These are phyloP conservation scores for Cactoblastis cactorum DNA, from an alignment of 2,888 invertebrate genomes.

Conservation along the genomic window DNA sequence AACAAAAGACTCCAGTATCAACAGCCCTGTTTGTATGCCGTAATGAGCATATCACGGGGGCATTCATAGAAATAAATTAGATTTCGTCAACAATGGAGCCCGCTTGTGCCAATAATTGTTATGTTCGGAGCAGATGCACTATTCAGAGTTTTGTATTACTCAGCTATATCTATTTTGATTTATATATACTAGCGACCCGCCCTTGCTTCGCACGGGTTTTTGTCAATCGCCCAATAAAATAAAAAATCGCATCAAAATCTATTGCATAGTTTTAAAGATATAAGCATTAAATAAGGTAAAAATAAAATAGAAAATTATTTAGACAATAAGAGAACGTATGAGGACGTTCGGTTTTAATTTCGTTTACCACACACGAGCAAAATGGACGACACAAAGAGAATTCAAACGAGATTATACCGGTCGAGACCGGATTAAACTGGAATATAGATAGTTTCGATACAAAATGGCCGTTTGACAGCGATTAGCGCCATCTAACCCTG, in stretches of 20 bases:
- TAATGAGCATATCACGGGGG: constrained; percentile 58
- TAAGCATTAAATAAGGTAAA: too few relatives aligned
- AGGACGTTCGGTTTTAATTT: background rate
- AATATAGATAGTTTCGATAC: background rate
- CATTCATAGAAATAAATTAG: constrained; percentile 61
- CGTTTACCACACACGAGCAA: background rate
- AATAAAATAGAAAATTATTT: background rate
- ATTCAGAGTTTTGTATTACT: too few relatives aligned
- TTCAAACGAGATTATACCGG: background rate
- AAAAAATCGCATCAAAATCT: too few relatives aligned
- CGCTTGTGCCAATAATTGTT: constrained; percentile 7
- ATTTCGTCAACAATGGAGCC: constrained; percentile 42
- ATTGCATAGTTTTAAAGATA: too few relatives aligned
- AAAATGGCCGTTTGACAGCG: background rate
- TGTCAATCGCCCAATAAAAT: too few relatives aligned
- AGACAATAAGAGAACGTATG: background rate
- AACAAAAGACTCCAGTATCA: background rate
- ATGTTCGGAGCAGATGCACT: constrained; percentile 2
- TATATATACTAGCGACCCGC: too few relatives aligned
- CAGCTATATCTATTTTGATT: too few relatives aligned
- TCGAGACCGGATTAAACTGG: background rate
- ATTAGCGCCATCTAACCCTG: background rate
- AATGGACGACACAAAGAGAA: background rate
- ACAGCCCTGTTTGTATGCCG: constrained; percentile 19
- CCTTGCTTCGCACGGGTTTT: too few relatives aligned